Evolutionary conservation across 2,888 invertebrate species (phyloP).

Genomic region (Drosophila tanythrix): DNA sequence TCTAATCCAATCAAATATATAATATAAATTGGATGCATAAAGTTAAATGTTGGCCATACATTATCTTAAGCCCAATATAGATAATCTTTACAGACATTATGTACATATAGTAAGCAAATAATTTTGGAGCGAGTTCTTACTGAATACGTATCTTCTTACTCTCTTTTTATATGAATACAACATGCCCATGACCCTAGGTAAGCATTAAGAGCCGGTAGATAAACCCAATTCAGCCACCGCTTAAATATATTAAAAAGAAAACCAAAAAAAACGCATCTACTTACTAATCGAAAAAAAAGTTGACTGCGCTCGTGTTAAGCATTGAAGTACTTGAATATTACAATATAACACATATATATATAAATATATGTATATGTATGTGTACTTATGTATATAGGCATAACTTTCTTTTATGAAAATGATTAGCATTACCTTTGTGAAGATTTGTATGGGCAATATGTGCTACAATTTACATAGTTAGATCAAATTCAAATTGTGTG

Average conservation of each 20-base stretch:
- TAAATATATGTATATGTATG: slow-evolving; percentile 20
- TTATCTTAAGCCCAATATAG: slow-evolving; percentile 14
- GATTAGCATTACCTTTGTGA: slow-evolving; percentile 1
- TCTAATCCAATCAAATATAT: slow-evolving; percentile 41
- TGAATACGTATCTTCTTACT: slow-evolving; percentile 58
- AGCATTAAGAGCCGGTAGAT: slow-evolving; percentile 24
- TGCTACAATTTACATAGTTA: slow-evolving; percentile 1
- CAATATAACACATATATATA: background rate
- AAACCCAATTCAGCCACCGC: slow-evolving; percentile 11
- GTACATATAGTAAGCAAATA: slow-evolving; percentile 38
- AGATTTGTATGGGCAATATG: slow-evolving; percentile 7
- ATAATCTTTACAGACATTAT: slow-evolving; percentile 8
- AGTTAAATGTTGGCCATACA: slow-evolving; percentile 34
- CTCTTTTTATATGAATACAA: slow-evolving; percentile 61
- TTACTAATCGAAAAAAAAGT: slow-evolving; percentile 2
- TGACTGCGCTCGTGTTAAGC: slow-evolving; percentile 20
- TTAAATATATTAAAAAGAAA: slow-evolving; percentile 7
- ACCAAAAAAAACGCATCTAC: background rate
- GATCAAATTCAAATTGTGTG: slow-evolving; percentile 25
- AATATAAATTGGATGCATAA: slow-evolving; percentile 25
- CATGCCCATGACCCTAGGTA: slow-evolving; percentile 12
- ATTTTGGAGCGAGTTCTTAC: slow-evolving; percentile 40
- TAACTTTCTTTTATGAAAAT: slow-evolving; percentile 20
- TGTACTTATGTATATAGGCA: slow-evolving; percentile 17
- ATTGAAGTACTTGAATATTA: slow-evolving; percentile 13